Evolutionary conservation across 2,113 vertebrate species (phyloP).

Genomic region (Entosphenus tridentatus): DNA sequence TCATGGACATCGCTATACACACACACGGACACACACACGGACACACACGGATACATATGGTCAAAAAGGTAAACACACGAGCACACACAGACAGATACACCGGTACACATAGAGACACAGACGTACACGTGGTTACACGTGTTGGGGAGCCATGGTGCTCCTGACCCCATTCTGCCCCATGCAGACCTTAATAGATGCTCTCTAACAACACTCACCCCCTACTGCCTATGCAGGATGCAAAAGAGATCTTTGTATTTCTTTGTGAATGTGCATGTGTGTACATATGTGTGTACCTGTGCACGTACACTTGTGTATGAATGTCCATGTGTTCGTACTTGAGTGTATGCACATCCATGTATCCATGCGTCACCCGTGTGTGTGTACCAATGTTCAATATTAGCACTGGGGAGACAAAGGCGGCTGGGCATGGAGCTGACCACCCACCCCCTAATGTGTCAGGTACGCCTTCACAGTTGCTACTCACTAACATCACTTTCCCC

Average conservation of each 20-base stretch:
- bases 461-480: background rate
- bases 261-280: no score
- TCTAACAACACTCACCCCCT: no score
- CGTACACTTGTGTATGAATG: no score
- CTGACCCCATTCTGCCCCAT: background rate
- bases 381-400: background rate
- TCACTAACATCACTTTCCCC: background rate
- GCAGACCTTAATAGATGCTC: no score
- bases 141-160: background rate
- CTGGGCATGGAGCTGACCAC: constrained; percentile 6
- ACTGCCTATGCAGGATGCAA: no score
- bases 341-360: no score
- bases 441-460: constrained; percentile 7
- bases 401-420: background rate
- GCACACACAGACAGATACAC: background rate
- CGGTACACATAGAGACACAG: background rate
- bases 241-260: no score
- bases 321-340: no score
- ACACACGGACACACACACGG: constrained; percentile 8
- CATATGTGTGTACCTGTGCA: no score
- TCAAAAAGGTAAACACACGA: background rate
- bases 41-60: background rate
- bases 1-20: constrained; percentile 55
- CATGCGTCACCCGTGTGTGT: no score
- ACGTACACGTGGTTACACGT: background rate